phyloP scores from a whole-genome alignment of 1,140 invertebrate genomes.

The Drosophila takahashii region DNA sequence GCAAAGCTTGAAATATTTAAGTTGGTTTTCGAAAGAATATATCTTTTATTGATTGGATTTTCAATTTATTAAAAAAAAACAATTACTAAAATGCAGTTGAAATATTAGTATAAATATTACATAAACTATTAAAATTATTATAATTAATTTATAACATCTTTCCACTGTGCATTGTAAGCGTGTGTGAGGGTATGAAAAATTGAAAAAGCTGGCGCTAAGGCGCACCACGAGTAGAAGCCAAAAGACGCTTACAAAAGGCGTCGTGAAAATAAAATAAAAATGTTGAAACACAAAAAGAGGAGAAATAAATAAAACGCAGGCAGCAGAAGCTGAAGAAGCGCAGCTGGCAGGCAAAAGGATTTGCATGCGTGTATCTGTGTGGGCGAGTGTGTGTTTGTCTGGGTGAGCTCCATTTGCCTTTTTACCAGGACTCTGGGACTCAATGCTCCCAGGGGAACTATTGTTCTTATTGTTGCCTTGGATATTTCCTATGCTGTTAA shows the following conservation, averaged over 20 bases:
- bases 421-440: slow-evolving; percentile 57
- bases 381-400: slow-evolving; percentile 20
- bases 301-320: slow-evolving; percentile 32
- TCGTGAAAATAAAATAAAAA: slow-evolving; percentile 78
- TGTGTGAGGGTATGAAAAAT: slow-evolving; percentile 52
- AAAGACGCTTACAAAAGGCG: slow-evolving; percentile 77
- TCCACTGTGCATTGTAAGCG: slow-evolving; percentile 23
- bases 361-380: slow-evolving; percentile 69
- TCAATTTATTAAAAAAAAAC: too few relatives aligned
- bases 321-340: slow-evolving; percentile 51
- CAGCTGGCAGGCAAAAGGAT: slow-evolving; percentile 72
- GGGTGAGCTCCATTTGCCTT: slow-evolving; percentile 61
- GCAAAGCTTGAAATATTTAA: background rate
- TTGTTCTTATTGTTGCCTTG: slow-evolving; percentile 83
- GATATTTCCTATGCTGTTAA: slow-evolving; percentile 83
- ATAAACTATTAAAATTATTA: background rate
- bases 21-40: too few relatives aligned
- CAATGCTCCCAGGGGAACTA: slow-evolving; percentile 76
- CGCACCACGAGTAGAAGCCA: slow-evolving; percentile 54
- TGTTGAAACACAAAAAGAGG: slow-evolving; percentile 60
- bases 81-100: too few relatives aligned
- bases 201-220: slow-evolving; percentile 63
- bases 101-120: too few relatives aligned
- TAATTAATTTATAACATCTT: background rate
- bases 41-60: too few relatives aligned